Base-by-base conservation (phyloP, 2,113 vertebrate species). In the Silurus glanis region DNA sequence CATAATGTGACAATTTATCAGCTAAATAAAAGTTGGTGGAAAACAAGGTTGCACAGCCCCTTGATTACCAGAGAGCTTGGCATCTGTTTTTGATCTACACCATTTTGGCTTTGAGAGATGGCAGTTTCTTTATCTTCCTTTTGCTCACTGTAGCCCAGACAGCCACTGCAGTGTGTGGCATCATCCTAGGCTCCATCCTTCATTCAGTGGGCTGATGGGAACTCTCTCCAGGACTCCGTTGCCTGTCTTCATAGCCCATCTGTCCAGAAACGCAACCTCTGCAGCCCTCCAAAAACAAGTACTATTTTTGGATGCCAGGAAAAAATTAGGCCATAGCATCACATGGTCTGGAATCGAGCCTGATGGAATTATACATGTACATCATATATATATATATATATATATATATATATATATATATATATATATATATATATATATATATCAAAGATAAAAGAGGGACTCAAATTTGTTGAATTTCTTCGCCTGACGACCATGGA, bases 221-320 rank as follows among this genome's bases (percentile, higher is more conserved):
- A 90, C 91, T 91, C 93, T 92, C 94, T 90, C 91, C 92, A 94
- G 87, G 94, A 92, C 93, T 92, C 95, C 91, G 87, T 88, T 91
- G 91, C 90, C 90, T 94, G 92, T 94, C 92, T 95, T 95, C 94
- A 95, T 92, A 92, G 89, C 91, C 95, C 93, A 94, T 95, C 95
- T 96, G 94, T 94, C 93, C 95, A 92, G 92, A 92, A 95, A 92
- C 89, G 91, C 89, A 92, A 87, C 93, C 91, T 90, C 91, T 91
- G 91, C 90, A 90, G 90, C 86, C 72, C 47, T 89, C 81, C 85
- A 87, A 87, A 89, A 88, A 88, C 61, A 78, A 83, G 80, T 0
- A 61, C 84, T 88, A 90, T 90, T 90, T 90, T 90, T 88, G 82
- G 87, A 79, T 76, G 82, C 67, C 51, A 53, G 69, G 53, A 58